phyloP scores from a whole-genome alignment of 2,113 vertebrate species.

The Bos indicus region DNA sequence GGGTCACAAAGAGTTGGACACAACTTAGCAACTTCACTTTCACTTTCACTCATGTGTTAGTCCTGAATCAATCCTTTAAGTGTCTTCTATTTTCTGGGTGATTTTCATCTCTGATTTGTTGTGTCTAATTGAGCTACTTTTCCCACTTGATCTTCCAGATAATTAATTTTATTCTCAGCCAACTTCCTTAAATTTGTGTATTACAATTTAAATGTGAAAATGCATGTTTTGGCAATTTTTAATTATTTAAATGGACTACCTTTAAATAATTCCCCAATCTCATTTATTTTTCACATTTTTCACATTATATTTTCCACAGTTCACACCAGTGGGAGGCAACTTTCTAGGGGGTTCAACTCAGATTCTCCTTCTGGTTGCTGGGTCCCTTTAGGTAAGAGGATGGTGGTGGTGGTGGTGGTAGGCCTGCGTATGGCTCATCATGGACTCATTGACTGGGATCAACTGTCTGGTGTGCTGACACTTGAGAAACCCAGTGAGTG shows the following conservation, averaged over 20 bases:
- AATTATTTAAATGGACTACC: neutral
- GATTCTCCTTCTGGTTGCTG: neutral
- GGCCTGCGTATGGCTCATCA: neutral
- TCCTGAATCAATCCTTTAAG: neutral
- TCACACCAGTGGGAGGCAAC: neutral
- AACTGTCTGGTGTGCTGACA: neutral
- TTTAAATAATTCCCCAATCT: neutral
- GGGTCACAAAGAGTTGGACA: no score
- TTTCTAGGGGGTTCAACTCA: neutral
- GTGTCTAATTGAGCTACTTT: neutral
- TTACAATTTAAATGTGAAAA: neutral
- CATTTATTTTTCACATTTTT: neutral
- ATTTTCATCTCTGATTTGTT: neutral
- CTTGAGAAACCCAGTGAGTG: neutral
- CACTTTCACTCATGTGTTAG: neutral
- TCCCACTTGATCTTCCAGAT: neutral
- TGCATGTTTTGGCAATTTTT: neutral
- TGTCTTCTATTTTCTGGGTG: neutral
- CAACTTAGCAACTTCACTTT: no score
- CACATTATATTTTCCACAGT: neutral
- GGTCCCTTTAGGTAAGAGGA: neutral
- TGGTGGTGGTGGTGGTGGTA: neutral
- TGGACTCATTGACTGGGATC: neutral
- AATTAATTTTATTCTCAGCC: neutral
- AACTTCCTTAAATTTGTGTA: neutral